Conservation (phyloP, 2,888 invertebrate species). For the Patella caerulea region DNA sequence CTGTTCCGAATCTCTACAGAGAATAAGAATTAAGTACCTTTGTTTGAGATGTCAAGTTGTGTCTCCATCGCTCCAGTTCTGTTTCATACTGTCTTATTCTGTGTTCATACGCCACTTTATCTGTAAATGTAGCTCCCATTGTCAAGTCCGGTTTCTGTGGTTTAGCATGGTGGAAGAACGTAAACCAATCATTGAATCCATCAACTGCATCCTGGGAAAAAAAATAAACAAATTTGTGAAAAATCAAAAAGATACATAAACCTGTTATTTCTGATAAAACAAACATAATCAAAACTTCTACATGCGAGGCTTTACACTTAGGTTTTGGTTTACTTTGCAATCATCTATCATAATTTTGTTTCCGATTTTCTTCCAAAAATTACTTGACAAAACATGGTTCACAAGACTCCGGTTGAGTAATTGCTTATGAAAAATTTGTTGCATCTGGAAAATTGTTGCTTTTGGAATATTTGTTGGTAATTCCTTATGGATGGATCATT, state of each 20-base stretch:
- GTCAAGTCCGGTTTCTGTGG: slow-evolving; percentile 74
- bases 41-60: slow-evolving; percentile 80
- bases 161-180: slow-evolving; percentile 84
- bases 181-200: slow-evolving; percentile 90
- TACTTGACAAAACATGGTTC: too few species aligned
- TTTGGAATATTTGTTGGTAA: too few species aligned
- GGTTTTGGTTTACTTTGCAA: background rate
- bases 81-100: slow-evolving; percentile 83
- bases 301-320: background rate
- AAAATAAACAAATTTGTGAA: background rate
- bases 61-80: slow-evolving; percentile 80
- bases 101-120: slow-evolving; percentile 90
- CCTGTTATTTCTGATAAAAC: background rate
- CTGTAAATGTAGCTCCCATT: slow-evolving; percentile 79
- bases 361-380: background rate
- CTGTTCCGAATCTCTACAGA: too few species aligned
- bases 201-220: slow-evolving; percentile 82
- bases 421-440: too few species aligned
- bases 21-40: slow-evolving; percentile 72
- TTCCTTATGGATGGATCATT: too few species aligned
- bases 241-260: background rate
- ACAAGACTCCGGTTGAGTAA: too few species aligned
- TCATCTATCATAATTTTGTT: background rate
- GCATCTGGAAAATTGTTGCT: too few species aligned
- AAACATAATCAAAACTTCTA: background rate